A percentile compares a stretch with the other conserved stretches of the same genome.
These are phyloP conservation scores for Stomatorhinus walkeri DNA, from an alignment of 2,797 vertebrate genomes.

Conservation along the genomic window DNA sequence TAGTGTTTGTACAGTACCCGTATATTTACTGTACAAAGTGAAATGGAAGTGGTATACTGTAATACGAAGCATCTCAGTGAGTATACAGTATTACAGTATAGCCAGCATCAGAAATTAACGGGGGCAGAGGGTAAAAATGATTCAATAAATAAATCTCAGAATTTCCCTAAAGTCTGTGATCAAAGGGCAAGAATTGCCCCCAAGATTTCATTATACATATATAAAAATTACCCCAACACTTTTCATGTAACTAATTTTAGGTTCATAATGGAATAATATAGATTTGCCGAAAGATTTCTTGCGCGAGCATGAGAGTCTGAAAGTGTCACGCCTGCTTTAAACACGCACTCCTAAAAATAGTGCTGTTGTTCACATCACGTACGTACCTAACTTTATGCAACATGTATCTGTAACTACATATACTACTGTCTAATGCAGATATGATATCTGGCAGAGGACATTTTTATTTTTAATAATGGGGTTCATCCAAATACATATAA, in stretches of 20 bases:
- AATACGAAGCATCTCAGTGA: neutral
- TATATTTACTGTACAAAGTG: neutral
- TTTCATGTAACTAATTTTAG: neutral
- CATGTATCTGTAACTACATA: neutral
- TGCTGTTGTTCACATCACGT: neutral
- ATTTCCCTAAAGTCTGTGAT: too few species aligned
- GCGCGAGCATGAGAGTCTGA: too few species aligned
- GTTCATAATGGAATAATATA: neutral
- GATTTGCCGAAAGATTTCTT: neutral
- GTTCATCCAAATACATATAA: too few species aligned
- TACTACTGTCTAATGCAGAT: neutral
- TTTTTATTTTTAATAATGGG: too few species aligned
- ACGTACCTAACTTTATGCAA: neutral
- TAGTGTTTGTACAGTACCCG: neutral
- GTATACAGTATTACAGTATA: too few species aligned
- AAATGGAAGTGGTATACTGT: neutral
- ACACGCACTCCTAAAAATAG: neutral
- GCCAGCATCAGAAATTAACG: too few species aligned
- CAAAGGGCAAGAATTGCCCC: too few species aligned
- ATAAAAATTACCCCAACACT: neutral
- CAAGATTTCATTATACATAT: too few species aligned
- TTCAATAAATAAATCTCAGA: too few species aligned
- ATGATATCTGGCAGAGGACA: too few species aligned
- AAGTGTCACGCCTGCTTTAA: too few species aligned
- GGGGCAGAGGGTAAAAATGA: too few species aligned